A percentile compares a stretch with the other conserved stretches of the same genome.
These are phyloP conservation scores for Nebria salina DNA, from an alignment of 2,888 invertebrate species.

Conservation along the genomic window DNA sequence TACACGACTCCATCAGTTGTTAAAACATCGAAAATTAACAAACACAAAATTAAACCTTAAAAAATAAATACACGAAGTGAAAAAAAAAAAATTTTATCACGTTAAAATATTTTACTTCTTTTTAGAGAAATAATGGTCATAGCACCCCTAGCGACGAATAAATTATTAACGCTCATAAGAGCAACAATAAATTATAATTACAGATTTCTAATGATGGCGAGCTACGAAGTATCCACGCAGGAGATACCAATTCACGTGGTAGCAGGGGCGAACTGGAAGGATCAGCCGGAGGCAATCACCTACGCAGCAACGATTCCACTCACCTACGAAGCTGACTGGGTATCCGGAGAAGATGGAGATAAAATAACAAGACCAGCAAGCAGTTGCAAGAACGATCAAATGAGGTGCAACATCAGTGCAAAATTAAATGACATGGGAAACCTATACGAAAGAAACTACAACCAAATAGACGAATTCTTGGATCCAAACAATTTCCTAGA, in stretches of 20 bases:
- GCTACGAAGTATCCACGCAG: neutral
- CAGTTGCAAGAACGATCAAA: neutral
- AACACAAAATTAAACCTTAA: too few relatives aligned
- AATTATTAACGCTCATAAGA: too few relatives aligned
- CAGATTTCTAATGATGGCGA: neutral
- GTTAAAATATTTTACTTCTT: too few relatives aligned
- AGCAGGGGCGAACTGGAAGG: conserved; percentile 39
- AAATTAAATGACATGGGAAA: neutral
- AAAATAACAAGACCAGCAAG: too few relatives aligned
- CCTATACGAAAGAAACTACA: neutral
- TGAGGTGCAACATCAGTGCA: neutral
- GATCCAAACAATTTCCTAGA: neutral
- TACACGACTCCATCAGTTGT: too few relatives aligned
- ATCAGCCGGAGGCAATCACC: conserved; percentile 18
- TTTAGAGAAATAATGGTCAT: too few relatives aligned
- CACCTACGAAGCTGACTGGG: conserved; percentile 11
- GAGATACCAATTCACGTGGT: conserved; percentile 1
- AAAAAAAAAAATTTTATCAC: too few relatives aligned
- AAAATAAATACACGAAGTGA: too few relatives aligned
- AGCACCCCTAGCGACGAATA: too few relatives aligned
- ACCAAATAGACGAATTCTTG: neutral
- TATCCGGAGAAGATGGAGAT: neutral
- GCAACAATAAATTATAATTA: too few relatives aligned
- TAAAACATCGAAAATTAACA: too few relatives aligned
- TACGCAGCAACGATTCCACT: conserved; percentile 43